Conservation (phyloP, 2,113 vertebrate genomes). For the Phylloscopus trochiloides region DNA sequence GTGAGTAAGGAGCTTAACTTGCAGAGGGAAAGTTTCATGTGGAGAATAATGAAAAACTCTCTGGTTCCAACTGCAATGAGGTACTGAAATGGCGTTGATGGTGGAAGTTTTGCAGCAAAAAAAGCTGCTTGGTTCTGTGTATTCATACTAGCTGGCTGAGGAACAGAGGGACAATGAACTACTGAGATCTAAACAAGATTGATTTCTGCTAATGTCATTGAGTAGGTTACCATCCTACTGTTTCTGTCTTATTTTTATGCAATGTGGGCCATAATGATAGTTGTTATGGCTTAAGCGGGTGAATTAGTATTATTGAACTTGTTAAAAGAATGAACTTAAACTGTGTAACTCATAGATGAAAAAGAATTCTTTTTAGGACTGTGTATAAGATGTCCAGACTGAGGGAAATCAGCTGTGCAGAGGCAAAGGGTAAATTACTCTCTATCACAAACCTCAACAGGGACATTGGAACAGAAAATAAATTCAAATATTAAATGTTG, state of each 20-base stretch:
- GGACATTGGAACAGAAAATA: not conserved
- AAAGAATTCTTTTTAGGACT: not conserved
- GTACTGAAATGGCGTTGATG: accelerated
- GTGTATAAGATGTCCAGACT: not conserved
- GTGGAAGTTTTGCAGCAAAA: not conserved
- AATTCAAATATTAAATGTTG: not conserved
- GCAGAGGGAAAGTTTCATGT: not conserved
- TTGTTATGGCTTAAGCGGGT: not conserved
- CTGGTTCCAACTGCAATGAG: not conserved
- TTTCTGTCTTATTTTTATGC: not conserved
- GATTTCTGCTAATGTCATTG: not conserved
- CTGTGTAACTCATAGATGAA: not conserved
- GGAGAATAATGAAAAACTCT: not conserved
- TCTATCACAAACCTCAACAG: not conserved
- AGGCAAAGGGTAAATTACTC: not conserved
- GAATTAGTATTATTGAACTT: not conserved
- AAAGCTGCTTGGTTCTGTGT: accelerated
- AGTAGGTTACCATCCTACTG: not conserved
- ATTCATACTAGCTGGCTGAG: not conserved
- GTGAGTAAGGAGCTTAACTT: slow-evolving; percentile 4
- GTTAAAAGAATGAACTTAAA: not conserved
- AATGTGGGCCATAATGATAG: not conserved
- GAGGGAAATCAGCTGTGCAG: not conserved
- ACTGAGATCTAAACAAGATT: not conserved
- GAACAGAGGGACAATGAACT: not conserved